These are phyloP conservation scores for Asobara japonica DNA, from an alignment of 1,140 invertebrate genomes.

Conservation along the genomic window DNA sequence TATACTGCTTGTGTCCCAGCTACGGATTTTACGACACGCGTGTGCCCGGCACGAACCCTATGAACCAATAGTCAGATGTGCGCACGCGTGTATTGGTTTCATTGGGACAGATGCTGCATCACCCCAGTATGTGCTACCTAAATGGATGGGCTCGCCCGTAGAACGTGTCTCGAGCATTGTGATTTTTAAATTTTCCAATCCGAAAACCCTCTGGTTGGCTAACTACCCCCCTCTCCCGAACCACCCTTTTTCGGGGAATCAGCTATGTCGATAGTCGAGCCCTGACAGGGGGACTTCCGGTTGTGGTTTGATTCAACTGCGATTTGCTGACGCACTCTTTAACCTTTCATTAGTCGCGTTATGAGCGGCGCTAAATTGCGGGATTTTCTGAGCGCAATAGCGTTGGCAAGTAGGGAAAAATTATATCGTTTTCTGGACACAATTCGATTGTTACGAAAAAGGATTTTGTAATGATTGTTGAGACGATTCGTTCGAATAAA, in stretches of 20 bases:
- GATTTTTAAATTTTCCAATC: slow-evolving; percentile 37
- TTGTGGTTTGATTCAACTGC: not conserved
- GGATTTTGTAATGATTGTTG: too few species aligned
- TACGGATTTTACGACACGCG: slow-evolving; percentile 34
- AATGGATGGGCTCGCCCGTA: slow-evolving; percentile 51
- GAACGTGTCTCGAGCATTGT: slow-evolving; percentile 51
- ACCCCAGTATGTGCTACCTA: slow-evolving; percentile 35
- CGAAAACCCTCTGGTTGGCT: not conserved
- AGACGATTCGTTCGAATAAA: too few species aligned
- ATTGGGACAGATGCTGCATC: slow-evolving; percentile 47
- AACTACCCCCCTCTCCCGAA: not conserved
- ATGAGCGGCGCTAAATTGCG: not conserved
- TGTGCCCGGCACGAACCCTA: slow-evolving; percentile 30
- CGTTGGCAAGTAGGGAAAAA: too few species aligned
- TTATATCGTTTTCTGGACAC: too few species aligned
- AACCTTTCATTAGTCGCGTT: not conserved
- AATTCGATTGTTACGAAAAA: too few species aligned
- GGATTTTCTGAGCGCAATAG: too few species aligned
- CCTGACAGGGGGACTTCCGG: slow-evolving; percentile 1
- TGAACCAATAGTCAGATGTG: not conserved
- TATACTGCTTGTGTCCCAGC: slow-evolving; percentile 4
- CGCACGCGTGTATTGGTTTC: slow-evolving; percentile 22
- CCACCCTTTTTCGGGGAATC: slow-evolving; percentile 2
- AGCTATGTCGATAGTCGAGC: not conserved
- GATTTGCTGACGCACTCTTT: not conserved